Conservation (phyloP, 1,140 invertebrate species). For the Helicoverpa zea region DNA sequence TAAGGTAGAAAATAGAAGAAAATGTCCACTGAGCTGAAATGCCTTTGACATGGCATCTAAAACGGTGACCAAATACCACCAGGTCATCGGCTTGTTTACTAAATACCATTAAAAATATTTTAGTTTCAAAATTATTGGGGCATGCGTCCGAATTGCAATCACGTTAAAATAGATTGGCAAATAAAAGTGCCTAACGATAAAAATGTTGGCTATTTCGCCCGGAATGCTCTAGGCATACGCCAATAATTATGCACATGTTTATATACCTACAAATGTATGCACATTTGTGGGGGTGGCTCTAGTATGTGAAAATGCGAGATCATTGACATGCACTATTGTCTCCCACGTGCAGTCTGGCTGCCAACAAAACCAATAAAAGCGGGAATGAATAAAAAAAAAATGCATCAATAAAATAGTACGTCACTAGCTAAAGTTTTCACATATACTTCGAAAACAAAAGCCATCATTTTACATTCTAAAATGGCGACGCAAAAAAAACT, state of each 20-base stretch:
- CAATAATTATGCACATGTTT: neutral
- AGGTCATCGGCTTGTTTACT: too few relatives aligned
- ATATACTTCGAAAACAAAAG: neutral
- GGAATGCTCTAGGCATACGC: conserved; percentile 1
- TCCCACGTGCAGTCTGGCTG: conserved; percentile 1
- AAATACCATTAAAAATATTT: too few relatives aligned
- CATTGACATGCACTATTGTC: conserved; percentile 40
- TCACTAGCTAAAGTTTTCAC: neutral
- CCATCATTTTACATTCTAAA: neutral
- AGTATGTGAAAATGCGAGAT: conserved; percentile 43
- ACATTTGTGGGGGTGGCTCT: conserved; percentile 17
- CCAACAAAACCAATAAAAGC: conserved; percentile 34
- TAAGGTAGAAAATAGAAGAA: too few relatives aligned
- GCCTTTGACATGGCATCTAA: too few relatives aligned
- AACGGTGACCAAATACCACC: too few relatives aligned
- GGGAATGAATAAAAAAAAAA: neutral
- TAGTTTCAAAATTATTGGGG: too few relatives aligned
- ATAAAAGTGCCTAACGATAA: conserved; percentile 13
- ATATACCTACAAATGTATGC: neutral
- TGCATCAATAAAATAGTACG: conserved; percentile 7
- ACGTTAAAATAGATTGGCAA: conserved; percentile 25
- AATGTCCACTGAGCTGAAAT: too few relatives aligned
- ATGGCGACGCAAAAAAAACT: too few relatives aligned
- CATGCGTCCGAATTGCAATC: neutral
- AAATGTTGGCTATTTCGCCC: neutral